Percentiles rank a stretch among this genome's conserved stretches.
Evolutionary conservation across 1,140 invertebrate genomes (phyloP).

Genomic region (Dendrolimus kikuchii): DNA sequence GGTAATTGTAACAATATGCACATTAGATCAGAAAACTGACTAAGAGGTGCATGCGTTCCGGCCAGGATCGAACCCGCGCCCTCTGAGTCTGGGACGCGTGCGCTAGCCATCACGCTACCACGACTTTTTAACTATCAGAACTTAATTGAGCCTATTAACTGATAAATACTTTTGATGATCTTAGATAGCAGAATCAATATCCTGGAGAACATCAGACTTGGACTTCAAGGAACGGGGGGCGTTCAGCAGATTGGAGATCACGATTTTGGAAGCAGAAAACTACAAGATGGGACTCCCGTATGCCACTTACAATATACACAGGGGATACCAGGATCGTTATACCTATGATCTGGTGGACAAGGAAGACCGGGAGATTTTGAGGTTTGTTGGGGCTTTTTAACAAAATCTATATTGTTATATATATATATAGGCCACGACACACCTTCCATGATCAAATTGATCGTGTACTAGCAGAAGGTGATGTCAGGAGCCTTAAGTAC

Average conservation of each 20-base stretch:
- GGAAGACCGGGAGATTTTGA: slow-evolving; percentile 34
- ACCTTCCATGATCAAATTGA: no score
- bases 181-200: slow-evolving; percentile 54
- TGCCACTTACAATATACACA: slow-evolving; percentile 37
- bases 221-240: slow-evolving; percentile 57
- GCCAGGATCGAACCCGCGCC: no score
- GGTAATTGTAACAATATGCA: no score
- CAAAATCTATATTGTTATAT: neutral
- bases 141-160: no score
- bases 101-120: no score
- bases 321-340: slow-evolving; percentile 43
- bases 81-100: no score
- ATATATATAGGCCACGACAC: no score
- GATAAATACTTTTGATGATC: neutral
- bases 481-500: no score
- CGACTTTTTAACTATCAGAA: no score
- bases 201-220: slow-evolving; percentile 35
- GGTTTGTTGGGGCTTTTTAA: slow-evolving; percentile 17
- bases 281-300: slow-evolving; percentile 49
- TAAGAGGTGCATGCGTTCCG: no score
- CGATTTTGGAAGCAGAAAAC: slow-evolving; percentile 40
- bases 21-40: no score
- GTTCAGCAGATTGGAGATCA: slow-evolving; percentile 48
- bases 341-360: slow-evolving; percentile 25
- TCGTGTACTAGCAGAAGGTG: no score